These are phyloP conservation scores for Dexiosoma caninum DNA, from an alignment of 2,888 invertebrate species.

Conservation along the genomic window DNA sequence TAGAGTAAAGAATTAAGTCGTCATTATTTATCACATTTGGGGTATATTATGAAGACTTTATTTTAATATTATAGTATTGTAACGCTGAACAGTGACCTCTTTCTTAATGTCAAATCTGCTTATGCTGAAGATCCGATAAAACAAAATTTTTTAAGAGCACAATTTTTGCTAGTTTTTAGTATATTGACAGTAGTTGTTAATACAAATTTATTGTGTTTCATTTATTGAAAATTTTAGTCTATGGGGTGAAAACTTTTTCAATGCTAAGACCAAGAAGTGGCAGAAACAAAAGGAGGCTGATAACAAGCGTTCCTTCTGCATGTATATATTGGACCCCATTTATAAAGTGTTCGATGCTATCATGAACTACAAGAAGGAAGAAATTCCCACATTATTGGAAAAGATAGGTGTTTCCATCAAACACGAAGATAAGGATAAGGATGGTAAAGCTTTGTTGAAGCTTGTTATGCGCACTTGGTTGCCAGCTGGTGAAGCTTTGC, in stretches of 20 bases:
- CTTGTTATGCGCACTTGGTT: slow-evolving; percentile 99
- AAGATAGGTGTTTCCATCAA: slow-evolving; percentile 95
- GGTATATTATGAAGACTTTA: background rate
- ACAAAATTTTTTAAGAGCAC: slow-evolving; percentile 63
- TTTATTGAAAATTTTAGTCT: slow-evolving; percentile 76
- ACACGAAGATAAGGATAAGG: slow-evolving; percentile 96
- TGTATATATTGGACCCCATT: slow-evolving; percentile 99
- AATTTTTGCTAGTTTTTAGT: background rate
- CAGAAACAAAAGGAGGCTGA: slow-evolving; percentile 92
- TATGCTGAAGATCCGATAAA: slow-evolving; percentile 79
- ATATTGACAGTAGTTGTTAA: background rate
- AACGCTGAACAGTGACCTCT: slow-evolving; percentile 88
- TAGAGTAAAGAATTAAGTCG: slow-evolving; percentile 77
- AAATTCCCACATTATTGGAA: slow-evolving; percentile 90
- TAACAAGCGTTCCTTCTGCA: slow-evolving; percentile 98
- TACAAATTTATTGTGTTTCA: background rate
- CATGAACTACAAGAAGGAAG: slow-evolving; percentile 97
- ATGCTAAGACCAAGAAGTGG: slow-evolving; percentile 98
- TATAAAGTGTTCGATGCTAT: slow-evolving; percentile 91
- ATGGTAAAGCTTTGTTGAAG: slow-evolving; percentile 97
- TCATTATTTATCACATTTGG: slow-evolving; percentile 9
- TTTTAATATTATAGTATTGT: slow-evolving; percentile 77
- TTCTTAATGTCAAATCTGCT: slow-evolving; percentile 87
- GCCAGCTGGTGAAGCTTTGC: slow-evolving; percentile 98
- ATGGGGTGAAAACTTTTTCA: slow-evolving; percentile 99